Evolutionary conservation across 2,888 invertebrate genomes (phyloP), one percentile per base, ranked within the genome.

Genomic region (Acanthoscelides obtectus): DNA sequence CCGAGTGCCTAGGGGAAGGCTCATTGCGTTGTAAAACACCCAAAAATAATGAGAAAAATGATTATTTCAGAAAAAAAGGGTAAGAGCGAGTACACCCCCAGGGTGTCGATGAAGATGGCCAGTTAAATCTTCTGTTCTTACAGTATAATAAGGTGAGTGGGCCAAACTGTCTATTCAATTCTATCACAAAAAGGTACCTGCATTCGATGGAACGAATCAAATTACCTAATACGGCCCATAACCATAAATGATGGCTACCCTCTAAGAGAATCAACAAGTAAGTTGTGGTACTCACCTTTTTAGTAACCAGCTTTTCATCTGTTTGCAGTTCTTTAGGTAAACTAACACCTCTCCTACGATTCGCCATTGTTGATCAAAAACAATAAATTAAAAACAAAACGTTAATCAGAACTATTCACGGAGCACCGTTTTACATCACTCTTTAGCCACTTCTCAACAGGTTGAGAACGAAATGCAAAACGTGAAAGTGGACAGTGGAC

Each of bases 271-370:
- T 45, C 45, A 45, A 45, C 45, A 45, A 45, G 45, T 45, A 45
- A 45, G 17, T 45, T 12, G 12, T 4, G 20, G 2, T 20, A 70
- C 72, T 75, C 76, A 80, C 80, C 74, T 76, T 78, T 76, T 80
- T 80, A 12, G 80, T 80, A 21, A 75, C 75, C 67, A 79, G 74
- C 70, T 75, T 75, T 72, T 79, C 76, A 64, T 72, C 73, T 12
- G 79, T 78, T 72, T 76, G 71, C 71, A 77, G 75, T 72, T 79
- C 77, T 45, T 75, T 76, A 64, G 77, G 77, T 70, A 76, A 67
- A 27, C 69, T 68, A 63, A 74, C 72, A 66, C 77, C 77, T 70
- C 78, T 73, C 72, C 77, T 78, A 22, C 79, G 74, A 73, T 74
- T 78, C 67, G 76, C 73, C 79, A 79, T 64, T 76, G 22, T 22